These are phyloP conservation scores for Schizotus pectinicornis DNA, from an alignment of 2,888 invertebrate genomes.

Conservation along the genomic window DNA sequence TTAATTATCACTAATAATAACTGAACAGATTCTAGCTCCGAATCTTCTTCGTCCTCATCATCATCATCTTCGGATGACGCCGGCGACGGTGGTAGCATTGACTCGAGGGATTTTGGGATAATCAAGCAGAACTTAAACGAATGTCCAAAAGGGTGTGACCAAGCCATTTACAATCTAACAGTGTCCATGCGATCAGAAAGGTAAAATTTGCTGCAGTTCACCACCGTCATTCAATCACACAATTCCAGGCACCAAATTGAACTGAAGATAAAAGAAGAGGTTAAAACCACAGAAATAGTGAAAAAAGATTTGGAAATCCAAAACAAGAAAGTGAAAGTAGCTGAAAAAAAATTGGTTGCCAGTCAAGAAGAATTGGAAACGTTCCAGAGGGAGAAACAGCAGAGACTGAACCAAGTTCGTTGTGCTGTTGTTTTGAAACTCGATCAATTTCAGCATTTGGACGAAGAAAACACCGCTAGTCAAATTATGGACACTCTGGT, in stretches of 20 bases:
- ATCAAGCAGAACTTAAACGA: conserved; percentile 73
- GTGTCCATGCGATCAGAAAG: conserved; percentile 68
- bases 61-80: conserved; percentile 65
- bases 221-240: too few species aligned
- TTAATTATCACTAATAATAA: too few species aligned
- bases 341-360: conserved; percentile 63
- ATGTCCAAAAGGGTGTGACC: conserved; percentile 76
- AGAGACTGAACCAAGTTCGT: conserved; percentile 78
- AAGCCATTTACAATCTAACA: conserved; percentile 69
- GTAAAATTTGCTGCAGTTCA: conserved; percentile 45
- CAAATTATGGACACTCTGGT: conserved; percentile 64
- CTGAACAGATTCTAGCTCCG: conserved; percentile 18
- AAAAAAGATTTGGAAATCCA: conserved; percentile 66
- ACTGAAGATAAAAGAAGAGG: conserved; percentile 65
- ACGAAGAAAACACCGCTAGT: conserved; percentile 50
- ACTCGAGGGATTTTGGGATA: conserved; percentile 70
- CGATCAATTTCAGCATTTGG: conserved; percentile 70
- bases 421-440: conserved; percentile 71
- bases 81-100: conserved; percentile 66
- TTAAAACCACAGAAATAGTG: conserved; percentile 63
- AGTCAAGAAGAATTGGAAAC: conserved; percentile 67
- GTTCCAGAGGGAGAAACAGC: conserved; percentile 77
- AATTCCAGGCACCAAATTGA: conserved; percentile 62
- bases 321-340: conserved; percentile 63
- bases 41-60: conserved; percentile 57